phyloP scores from a whole-genome alignment of 2,797 vertebrate genomes.

The Syndactyla subalaris region DNA sequence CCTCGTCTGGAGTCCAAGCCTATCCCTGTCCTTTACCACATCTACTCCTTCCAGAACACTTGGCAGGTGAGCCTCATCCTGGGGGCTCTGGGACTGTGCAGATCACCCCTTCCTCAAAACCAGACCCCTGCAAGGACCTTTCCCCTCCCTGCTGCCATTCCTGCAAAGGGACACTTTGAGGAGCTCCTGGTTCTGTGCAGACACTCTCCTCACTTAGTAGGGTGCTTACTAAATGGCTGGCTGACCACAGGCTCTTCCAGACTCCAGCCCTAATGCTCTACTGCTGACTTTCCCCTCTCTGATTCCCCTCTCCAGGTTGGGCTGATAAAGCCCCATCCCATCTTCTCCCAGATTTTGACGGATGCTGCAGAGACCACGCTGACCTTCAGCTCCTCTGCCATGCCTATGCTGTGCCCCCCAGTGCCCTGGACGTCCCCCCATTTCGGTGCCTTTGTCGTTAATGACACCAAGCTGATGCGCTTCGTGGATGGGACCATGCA shows the following conservation, averaged over 20 bases:
- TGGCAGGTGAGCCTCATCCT: constrained; percentile 81
- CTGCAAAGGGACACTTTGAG: not conserved
- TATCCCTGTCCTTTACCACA: constrained; percentile 91
- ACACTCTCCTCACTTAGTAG: accelerated
- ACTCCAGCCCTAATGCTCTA: not conserved
- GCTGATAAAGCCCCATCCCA: constrained; percentile 92
- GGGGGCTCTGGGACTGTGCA: constrained; percentile 4
- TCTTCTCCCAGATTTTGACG: constrained; percentile 83
- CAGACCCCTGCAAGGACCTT: not conserved
- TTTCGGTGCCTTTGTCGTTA: constrained; percentile 87
- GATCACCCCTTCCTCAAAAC: not conserved
- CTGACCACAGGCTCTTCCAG: not conserved
- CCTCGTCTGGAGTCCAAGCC: constrained; percentile 54
- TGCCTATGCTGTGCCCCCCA: constrained; percentile 94
- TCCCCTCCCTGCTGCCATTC: not conserved
- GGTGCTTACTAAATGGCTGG: accelerated
- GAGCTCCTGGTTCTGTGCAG: not conserved
- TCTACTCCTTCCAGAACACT: constrained; percentile 90
- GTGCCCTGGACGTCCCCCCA: constrained; percentile 88
- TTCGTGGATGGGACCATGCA: constrained; percentile 80
- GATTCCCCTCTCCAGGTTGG: constrained; percentile 80
- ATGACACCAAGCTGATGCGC: constrained; percentile 89
- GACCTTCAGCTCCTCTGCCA: constrained; percentile 86
- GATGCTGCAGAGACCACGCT: constrained; percentile 83
- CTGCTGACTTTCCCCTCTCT: not conserved